Conservation (phyloP, 2,113 vertebrate species). For the Protobothrops flavoviridis region DNA sequence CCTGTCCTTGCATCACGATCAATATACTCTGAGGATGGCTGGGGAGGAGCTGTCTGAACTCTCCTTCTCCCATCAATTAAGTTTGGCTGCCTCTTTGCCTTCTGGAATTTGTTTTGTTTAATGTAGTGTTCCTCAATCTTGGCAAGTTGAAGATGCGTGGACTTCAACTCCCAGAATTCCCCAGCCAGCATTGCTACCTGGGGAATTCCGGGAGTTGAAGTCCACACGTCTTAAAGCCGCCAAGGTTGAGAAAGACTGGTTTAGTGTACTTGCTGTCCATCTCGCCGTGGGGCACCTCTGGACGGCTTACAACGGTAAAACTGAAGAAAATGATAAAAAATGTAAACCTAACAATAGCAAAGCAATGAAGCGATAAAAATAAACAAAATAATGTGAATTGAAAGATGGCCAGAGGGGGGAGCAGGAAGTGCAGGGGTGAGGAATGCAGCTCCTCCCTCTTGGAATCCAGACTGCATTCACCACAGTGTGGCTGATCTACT, state of each 20-base stretch:
- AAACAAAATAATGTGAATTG: neutral
- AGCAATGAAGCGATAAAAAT: neutral
- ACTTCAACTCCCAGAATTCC: neutral
- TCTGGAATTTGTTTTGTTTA: neutral
- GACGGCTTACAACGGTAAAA: neutral
- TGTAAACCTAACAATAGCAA: neutral
- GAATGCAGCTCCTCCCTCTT: neutral
- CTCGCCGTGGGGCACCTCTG: neutral
- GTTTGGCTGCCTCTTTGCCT: neutral
- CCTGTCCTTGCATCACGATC: fast-evolving
- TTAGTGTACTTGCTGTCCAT: neutral
- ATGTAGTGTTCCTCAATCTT: neutral
- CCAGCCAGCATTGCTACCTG: neutral
- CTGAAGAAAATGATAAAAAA: neutral
- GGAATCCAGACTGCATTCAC: neutral
- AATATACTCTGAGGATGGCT: neutral
- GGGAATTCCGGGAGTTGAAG: neutral
- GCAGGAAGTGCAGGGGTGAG: too few relatives aligned
- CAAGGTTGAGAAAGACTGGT: neutral
- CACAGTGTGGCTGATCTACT: neutral
- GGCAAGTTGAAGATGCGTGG: neutral
- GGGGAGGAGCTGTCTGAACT: neutral
- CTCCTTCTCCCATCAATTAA: neutral
- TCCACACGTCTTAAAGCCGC: neutral
- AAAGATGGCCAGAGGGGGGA: neutral